Percentiles rank a stretch among this genome's conserved stretches.
Evolutionary conservation across 2,113 vertebrate genomes (phyloP).

Genomic region (Perognathus longimembris): DNA sequence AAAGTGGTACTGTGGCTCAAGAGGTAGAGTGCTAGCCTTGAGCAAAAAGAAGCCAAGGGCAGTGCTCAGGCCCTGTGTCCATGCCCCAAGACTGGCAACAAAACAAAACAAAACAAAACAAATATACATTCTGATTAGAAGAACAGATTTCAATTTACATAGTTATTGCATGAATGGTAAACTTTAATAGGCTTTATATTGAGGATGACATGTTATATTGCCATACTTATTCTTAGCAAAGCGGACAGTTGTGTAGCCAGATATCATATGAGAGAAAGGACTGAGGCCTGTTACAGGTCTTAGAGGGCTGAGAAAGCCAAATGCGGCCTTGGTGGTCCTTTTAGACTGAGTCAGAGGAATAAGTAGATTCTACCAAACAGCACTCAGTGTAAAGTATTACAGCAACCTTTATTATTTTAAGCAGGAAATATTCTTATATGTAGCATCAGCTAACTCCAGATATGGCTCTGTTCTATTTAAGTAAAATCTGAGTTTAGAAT

Average conservation of each 20-base stretch:
- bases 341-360: constrained; percentile 34
- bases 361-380: neutral
- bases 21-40: no score
- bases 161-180: constrained; percentile 34
- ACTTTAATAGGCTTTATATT: neutral
- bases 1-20: no score
- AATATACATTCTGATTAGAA: neutral
- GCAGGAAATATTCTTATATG: neutral
- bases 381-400: constrained; percentile 25
- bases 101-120: no score
- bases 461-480: neutral
- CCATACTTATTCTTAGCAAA: neutral
- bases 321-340: neutral
- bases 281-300: neutral
- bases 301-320: neutral
- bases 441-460: neutral
- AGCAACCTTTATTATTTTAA: neutral
- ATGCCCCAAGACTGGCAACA: no score
- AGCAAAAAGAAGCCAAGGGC: no score
- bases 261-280: neutral
- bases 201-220: neutral
- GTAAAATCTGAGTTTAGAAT: constrained; percentile 1
- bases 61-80: no score
- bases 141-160: constrained; percentile 48
- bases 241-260: neutral